Conservation (phyloP, 64 coral and sea anemone species). For the Hydrozoanthus tunicans region DNA sequence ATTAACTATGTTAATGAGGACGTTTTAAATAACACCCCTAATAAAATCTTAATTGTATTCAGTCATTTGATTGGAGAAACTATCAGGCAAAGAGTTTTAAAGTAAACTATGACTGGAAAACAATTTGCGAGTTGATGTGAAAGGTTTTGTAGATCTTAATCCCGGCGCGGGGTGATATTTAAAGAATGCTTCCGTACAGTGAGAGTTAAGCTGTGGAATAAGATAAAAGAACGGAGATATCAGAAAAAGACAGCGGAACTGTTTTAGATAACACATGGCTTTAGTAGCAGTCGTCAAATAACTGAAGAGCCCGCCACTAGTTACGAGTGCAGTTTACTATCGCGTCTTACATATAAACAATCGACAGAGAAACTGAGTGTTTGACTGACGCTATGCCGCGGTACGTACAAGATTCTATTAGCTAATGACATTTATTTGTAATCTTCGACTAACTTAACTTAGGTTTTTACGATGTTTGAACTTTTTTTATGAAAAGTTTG, state of each 20-base stretch:
- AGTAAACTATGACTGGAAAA: conserved; percentile 33
- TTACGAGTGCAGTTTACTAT: background rate
- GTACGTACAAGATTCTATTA: conserved; percentile 26
- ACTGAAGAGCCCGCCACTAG: background rate
- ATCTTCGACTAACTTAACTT: background rate
- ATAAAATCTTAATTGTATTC: conserved; percentile 55
- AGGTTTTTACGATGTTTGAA: background rate
- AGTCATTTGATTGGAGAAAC: conserved; percentile 47
- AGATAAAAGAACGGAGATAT: background rate
- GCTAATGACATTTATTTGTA: background rate
- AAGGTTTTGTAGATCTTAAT: background rate
- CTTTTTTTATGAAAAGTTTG: background rate
- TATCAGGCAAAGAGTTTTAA: background rate
- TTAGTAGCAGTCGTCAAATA: background rate
- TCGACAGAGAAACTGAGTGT: background rate
- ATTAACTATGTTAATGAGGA: conserved; percentile 58
- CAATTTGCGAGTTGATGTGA: background rate
- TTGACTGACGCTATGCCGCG: background rate
- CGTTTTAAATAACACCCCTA: conserved; percentile 5
- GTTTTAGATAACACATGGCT: background rate
- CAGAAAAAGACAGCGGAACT: too few relatives aligned
- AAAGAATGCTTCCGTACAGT: background rate
- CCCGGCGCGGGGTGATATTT: background rate
- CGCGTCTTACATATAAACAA: background rate
- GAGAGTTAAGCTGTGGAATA: background rate